Percentiles rank a stretch among this genome's conserved stretches.
Conservation (phyloP, 2,797 vertebrate species). For the Betta splendens region DNA sequence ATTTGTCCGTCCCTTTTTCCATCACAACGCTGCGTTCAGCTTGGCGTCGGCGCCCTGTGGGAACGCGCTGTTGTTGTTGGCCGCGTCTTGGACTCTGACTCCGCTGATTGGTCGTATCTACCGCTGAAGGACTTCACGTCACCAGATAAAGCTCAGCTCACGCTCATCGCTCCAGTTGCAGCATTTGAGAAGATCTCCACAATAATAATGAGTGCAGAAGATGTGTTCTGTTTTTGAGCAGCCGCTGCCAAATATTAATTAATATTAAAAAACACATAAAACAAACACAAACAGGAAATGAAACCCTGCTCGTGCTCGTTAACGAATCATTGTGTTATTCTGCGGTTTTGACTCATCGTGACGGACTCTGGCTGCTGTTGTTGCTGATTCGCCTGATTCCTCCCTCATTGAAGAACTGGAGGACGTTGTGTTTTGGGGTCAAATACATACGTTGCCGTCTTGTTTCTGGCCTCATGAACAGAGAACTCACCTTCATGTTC, state of each 20-base stretch:
- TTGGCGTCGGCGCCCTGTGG: slow-evolving; percentile 78
- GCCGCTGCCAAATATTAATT: background rate
- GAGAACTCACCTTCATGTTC: too few relatives aligned
- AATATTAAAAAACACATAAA: background rate
- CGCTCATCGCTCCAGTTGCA: background rate
- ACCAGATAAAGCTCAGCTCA: slow-evolving; percentile 19
- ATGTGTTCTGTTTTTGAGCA: background rate
- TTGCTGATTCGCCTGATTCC: too few relatives aligned
- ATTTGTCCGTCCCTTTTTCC: slow-evolving; percentile 67
- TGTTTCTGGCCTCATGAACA: too few relatives aligned
- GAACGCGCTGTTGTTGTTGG: slow-evolving; percentile 81
- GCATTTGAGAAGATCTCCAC: background rate
- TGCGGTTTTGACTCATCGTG: too few relatives aligned
- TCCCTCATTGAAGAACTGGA: too few relatives aligned
- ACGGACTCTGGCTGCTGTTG: too few relatives aligned
- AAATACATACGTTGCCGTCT: too few relatives aligned
- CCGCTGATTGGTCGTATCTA: slow-evolving; percentile 49
- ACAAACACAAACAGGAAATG: background rate
- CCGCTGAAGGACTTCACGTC: slow-evolving; percentile 32
- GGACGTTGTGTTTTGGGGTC: too few relatives aligned
- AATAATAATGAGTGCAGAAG: background rate
- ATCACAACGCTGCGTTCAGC: slow-evolving; percentile 77
- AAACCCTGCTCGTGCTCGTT: too few relatives aligned
- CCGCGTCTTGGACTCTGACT: slow-evolving; percentile 59
- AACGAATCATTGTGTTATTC: too few relatives aligned